Evolutionary conservation across 1,140 invertebrate species (phyloP).

Genomic region (Orussus abietinus): DNA sequence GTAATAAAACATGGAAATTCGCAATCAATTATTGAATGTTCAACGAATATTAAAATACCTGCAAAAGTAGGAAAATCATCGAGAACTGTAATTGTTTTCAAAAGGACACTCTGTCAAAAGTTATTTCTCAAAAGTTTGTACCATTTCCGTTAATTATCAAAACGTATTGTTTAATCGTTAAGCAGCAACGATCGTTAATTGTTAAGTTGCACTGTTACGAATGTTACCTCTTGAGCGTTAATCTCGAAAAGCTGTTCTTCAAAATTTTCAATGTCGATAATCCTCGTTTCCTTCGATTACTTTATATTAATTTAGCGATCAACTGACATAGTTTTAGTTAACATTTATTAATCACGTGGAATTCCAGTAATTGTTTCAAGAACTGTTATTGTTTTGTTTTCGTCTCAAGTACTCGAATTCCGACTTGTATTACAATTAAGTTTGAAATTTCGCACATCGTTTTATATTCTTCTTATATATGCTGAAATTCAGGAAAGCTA

Average conservation of each 20-base stretch:
- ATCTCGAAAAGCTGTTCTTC: conserved; percentile 11
- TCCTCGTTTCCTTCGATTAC: conserved; percentile 1
- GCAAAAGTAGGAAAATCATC: conserved; percentile 7
- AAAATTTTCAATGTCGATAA: conserved; percentile 8
- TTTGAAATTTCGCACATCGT: too few relatives aligned
- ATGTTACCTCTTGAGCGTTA: conserved; percentile 22
- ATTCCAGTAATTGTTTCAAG: conserved; percentile 2
- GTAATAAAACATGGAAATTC: too few relatives aligned
- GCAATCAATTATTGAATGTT: neutral
- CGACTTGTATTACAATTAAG: conserved; percentile 12
- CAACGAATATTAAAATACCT: conserved; percentile 5
- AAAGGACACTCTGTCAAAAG: neutral
- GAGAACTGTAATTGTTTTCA: too few relatives aligned
- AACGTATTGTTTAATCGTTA: conserved; percentile 16
- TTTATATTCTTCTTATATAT: too few relatives aligned
- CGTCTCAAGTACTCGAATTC: conserved; percentile 12
- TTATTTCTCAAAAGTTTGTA: conserved; percentile 7
- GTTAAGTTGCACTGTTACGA: conserved; percentile 23
- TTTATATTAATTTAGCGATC: conserved; percentile 2
- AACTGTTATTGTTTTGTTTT: conserved; percentile 15
- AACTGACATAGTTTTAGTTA: too few relatives aligned
- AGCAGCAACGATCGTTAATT: conserved; percentile 24
- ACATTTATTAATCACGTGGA: neutral
- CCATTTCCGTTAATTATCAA: conserved; percentile 6
- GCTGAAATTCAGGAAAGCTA: too few relatives aligned